Evolutionary conservation across 2,797 vertebrate genomes (phyloP), one percentile per base, ranked within the genome.

Genomic region (Artibeus jamaicensis): DNA sequence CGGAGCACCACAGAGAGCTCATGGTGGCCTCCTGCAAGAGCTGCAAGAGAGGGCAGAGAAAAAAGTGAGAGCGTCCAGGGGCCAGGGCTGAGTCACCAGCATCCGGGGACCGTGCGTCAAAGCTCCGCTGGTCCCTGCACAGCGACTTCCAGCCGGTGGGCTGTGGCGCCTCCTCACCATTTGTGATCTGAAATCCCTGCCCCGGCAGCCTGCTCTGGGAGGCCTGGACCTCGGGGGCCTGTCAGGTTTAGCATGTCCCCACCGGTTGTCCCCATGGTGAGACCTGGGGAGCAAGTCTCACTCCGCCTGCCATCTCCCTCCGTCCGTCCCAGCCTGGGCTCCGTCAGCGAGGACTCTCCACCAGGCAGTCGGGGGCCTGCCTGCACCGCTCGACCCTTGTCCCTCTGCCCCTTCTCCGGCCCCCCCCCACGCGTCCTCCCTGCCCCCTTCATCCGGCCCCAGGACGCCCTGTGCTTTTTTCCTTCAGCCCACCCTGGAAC

Each of bases 1-100:
- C 99, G 0, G 99, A 99, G 97, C 99, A 99, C 99, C 99, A 99
- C 96, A 99, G 98, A 50, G 99, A 99, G 98, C 99, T 99, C 99
- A 99, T 99, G 99, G 99, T 99, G 34, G 99, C 99, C 97, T 99
- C 99, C 97, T 99, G 99, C 89, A 99, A 98, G 83, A 99, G 99
- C 99, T 99, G 97, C 32, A 62, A 93, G 82, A 96, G 74, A 97
- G 65, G 42, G 53, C 96, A 68, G 21, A 95, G 59, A 88, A 92
- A 73, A 62, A n/a, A n/a, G n/a, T n/a, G 79, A 82, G n/a, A 90
- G 68, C 1, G 1, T 70, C 5, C 2, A 7, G 74, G 71, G 53
- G 57, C 37, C 77, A 46, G n/a, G 24, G 15, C 15, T 2, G 3
- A 29, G 34, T 15, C 0, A 0, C 93, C 5, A 95, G 71, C 46